phyloP scores from a whole-genome alignment of 1,140 invertebrate species.

The Neuroterus valhalla region DNA sequence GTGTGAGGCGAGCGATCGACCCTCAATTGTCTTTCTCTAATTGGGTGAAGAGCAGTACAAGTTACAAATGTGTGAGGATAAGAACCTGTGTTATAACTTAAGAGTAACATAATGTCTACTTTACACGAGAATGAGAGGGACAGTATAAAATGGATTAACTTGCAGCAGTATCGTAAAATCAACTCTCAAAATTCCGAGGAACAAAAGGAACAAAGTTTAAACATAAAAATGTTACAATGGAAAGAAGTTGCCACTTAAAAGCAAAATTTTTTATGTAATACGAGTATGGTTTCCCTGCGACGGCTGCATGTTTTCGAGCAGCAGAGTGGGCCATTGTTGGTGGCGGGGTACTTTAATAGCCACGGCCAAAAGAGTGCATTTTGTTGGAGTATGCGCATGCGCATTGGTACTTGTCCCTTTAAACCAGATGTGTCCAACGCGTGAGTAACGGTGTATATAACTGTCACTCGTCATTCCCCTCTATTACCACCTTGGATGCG shows the following conservation, averaged over 20 bases:
- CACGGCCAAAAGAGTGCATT: too few species aligned
- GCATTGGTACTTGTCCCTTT: too few species aligned
- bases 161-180: neutral
- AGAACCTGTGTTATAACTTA: conserved; percentile 10
- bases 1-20: neutral
- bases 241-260: neutral
- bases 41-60: neutral
- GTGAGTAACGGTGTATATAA: too few species aligned
- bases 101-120: neutral
- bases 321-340: too few species aligned
- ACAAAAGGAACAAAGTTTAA: neutral
- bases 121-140: conserved; percentile 31
- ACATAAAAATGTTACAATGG: neutral
- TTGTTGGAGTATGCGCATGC: too few species aligned
- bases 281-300: too few species aligned
- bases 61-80: neutral
- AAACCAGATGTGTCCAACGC: too few species aligned
- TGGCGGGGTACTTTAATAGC: too few species aligned
- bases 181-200: neutral
- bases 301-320: too few species aligned
- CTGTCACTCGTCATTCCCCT: too few species aligned
- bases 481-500: too few species aligned
- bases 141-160: conserved; percentile 31
- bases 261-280: too few species aligned
- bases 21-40: neutral